Percentiles rank a stretch among this genome's conserved stretches.
Evolutionary conservation across 2,888 invertebrate genomes (phyloP).

Genomic region (Drosophila pseudotalamancana): DNA sequence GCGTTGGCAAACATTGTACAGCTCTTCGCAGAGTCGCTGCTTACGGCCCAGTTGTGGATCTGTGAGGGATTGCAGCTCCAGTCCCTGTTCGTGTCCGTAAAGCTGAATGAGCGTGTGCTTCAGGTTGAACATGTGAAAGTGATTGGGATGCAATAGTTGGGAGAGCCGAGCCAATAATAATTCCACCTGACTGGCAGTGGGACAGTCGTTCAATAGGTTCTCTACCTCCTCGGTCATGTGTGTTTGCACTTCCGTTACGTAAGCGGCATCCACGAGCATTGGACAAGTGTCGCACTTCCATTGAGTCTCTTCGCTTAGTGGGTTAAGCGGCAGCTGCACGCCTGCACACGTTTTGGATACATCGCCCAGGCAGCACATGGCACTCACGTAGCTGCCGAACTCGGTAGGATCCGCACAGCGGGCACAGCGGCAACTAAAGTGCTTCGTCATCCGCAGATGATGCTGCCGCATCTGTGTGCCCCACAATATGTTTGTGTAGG

Average conservation of each 20-base stretch:
- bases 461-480: slow-evolving; percentile 92
- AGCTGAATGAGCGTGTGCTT: slow-evolving; percentile 93
- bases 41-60: slow-evolving; percentile 88
- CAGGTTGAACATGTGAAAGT: slow-evolving; percentile 92
- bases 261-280: slow-evolving; percentile 86
- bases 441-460: slow-evolving; percentile 91
- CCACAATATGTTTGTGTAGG: slow-evolving; percentile 95
- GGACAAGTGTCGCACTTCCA: slow-evolving; percentile 91
- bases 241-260: slow-evolving; percentile 86
- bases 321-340: slow-evolving; percentile 89
- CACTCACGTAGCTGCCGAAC: slow-evolving; percentile 88
- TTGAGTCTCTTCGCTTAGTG: slow-evolving; percentile 89
- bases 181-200: slow-evolving; percentile 86
- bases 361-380: slow-evolving; percentile 84
- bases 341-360: slow-evolving; percentile 87
- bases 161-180: slow-evolving; percentile 88
- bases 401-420: slow-evolving; percentile 93
- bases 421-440: slow-evolving; percentile 90
- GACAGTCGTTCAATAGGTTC: slow-evolving; percentile 85
- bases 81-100: slow-evolving; percentile 89
- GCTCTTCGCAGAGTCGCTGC: slow-evolving; percentile 88
- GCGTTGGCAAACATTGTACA: slow-evolving; percentile 87
- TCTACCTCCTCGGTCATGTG: slow-evolving; percentile 92
- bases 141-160: slow-evolving; percentile 92
- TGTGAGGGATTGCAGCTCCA: slow-evolving; percentile 85